Evolutionary conservation across 2,113 vertebrate genomes (phyloP), one percentile per base, ranked within the genome.

Genomic region (Mustelus asterias): DNA sequence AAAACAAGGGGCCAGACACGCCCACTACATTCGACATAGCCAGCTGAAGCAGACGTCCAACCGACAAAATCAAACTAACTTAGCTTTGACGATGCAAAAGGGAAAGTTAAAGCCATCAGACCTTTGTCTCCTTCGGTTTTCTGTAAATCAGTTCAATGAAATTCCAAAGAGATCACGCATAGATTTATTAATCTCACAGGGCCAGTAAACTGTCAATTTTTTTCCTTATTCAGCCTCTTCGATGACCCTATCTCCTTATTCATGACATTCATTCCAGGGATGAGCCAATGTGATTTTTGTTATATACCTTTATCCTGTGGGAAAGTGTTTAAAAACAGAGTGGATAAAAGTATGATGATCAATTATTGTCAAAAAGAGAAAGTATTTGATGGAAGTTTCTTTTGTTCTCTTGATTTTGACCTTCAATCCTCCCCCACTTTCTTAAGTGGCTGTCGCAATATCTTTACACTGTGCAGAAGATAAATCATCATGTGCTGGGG

Each of bases 111-210:
- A 96, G 96, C 96, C 95, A 95, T 90, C 96, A 96, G 96, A 97
- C 86, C 80, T 97, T 96, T 97, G 96, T 96, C 96, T 97, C 96
- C 85, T 94, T 96, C 69, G 97, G 94, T 94, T 96, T 96, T 96
- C 96, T 97, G 96, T 97, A 97, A 98, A 96, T 97, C 95, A 97
- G 97, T 96, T 98, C 97, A 97, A 97, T 97, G 96, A 88, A 96
- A 98, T 98, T 98, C 97, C 96, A 98, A 97, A 96, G 97, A 97
- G 97, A 97, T 97, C 80, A 96, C 96, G 95, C 22, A 93, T 97
- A 97, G 97, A 98, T 95, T 97, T 97, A 98, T 97, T 97, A 97
- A 97, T 98, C 97, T 97, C 96, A 20, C 16, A 95, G 96, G 97
- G 94, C 96, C 96, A 97, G 96, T 97, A 97, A 97, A 97, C 95